phyloP scores from a whole-genome alignment of 2,113 vertebrate species.

The Elaphurus davidianus region DNA sequence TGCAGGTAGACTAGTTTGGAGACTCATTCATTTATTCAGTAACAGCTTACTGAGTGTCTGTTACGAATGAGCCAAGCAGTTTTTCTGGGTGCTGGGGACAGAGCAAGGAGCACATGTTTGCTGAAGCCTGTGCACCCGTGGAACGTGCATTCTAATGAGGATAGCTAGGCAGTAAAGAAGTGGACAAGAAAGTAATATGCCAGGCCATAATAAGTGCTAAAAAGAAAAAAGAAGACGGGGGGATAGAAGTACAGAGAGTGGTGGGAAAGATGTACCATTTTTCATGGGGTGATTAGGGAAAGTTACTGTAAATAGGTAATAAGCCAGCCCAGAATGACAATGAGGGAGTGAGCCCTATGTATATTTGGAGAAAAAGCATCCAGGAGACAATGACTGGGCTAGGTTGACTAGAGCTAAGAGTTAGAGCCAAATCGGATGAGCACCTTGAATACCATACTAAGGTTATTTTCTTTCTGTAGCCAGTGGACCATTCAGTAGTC shows the following conservation, averaged over 20 bases:
- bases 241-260: not conserved
- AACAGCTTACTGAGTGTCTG: not conserved
- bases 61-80: not conserved
- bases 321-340: not conserved
- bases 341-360: not conserved
- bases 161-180: not conserved
- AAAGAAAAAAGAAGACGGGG: not conserved
- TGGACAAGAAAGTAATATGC: not conserved
- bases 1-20: not conserved
- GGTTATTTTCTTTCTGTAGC: not conserved
- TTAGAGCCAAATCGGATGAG: not conserved
- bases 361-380: not conserved
- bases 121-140: not conserved
- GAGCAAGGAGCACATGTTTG: not conserved
- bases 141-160: not conserved
- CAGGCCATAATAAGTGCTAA: not conserved
- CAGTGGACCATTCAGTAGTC: not conserved
- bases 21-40: not conserved
- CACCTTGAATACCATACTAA: not conserved
- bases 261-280: not conserved
- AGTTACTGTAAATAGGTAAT: not conserved
- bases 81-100: not conserved
- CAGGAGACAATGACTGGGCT: not conserved
- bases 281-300: not conserved
- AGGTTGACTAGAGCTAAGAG: not conserved